Base-by-base conservation (phyloP, 2,797 vertebrate species). In the Coccyzus lansbergi region DNA sequence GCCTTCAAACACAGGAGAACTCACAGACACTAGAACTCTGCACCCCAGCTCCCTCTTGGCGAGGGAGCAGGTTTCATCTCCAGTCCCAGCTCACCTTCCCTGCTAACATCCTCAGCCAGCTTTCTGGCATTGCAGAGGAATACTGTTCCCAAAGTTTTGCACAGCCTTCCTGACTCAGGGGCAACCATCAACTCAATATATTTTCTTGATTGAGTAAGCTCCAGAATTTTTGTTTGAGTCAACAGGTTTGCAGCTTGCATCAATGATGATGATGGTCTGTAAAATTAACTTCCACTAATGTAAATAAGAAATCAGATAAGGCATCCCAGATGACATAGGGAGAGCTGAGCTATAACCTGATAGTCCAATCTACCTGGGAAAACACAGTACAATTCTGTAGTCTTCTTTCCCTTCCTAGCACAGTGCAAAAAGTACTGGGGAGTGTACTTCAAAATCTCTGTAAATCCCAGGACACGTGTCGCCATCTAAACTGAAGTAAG, bases 181-280 rank as follows among this genome's bases (percentile, higher is more conserved):
- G 26, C 15, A 4, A 15, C 28, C n/a, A n/a, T 24, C 60, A 38
- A 2, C 13, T 46, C 52, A 2, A 1, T 16, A 1, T 16, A 22
- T 60, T 40, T 15, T 40, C 53, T 22, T 33, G 46, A 53, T 1
- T 48, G 29, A 40, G 74, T 52, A 74, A 60, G n/a, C 29, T 40
- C 68, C 46, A 48, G 55, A 52, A 22, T 40, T 40, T 59, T 46
- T 21, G 34, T 53, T 48, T 60, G 62, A 60, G 53, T 33, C 33
- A 40, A 74, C 4, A 36, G 40, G 33, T 55, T 81, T 40, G 60
- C 53, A 10, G 48, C 7, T 46, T 68, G 20, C 69, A 22, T 60
- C 38, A 31, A 8, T 25, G 46, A 46, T 40, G 52, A 21, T 12
- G 38, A 48, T 12, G 33, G 25, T 40, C 62, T 60, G 15, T 53